phyloP scores from a whole-genome alignment of 1,140 invertebrate genomes.

The Gyrodactylus bullatarudis region DNA sequence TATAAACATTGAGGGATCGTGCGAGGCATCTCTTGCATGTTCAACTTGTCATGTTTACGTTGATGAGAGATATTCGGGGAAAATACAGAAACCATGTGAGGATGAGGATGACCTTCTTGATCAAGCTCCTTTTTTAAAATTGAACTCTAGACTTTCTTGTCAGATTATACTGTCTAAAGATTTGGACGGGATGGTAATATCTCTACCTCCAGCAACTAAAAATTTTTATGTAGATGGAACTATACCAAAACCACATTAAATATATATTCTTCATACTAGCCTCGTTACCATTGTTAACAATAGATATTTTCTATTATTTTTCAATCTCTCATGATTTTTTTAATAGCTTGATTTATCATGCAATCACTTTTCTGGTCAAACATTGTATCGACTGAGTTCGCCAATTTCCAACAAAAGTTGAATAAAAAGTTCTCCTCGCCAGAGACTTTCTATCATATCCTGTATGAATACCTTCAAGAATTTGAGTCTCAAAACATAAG shows the following conservation, averaged over 20 bases:
- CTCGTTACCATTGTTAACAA: too few relatives aligned
- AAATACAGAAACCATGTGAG: slow-evolving; percentile 40
- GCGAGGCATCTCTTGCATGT: slow-evolving; percentile 82
- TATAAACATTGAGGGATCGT: slow-evolving; percentile 82
- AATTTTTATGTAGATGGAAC: slow-evolving; percentile 98
- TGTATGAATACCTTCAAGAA: too few relatives aligned
- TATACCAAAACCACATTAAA: slow-evolving; percentile 31
- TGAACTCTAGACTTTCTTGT: slow-evolving; percentile 77
- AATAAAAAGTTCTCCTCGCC: too few relatives aligned
- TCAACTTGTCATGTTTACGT: slow-evolving; percentile 95
- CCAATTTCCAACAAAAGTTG: too few relatives aligned
- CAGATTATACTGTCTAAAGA: slow-evolving; percentile 71
- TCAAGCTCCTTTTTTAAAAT: slow-evolving; percentile 67
- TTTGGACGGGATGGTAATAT: slow-evolving; percentile 51
- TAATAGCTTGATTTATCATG: too few relatives aligned
- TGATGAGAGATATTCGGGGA: slow-evolving; percentile 32
- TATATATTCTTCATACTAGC: too few relatives aligned
- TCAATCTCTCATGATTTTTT: too few relatives aligned
- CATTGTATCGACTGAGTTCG: too few relatives aligned
- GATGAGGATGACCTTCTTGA: slow-evolving; percentile 79
- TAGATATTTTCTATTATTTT: too few relatives aligned
- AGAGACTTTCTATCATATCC: too few relatives aligned
- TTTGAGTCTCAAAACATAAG: too few relatives aligned
- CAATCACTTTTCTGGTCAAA: too few relatives aligned
- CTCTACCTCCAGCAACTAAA: slow-evolving; percentile 51